Conservation (phyloP, 2,113 vertebrate species). For the Stigmatopora nigra region DNA sequence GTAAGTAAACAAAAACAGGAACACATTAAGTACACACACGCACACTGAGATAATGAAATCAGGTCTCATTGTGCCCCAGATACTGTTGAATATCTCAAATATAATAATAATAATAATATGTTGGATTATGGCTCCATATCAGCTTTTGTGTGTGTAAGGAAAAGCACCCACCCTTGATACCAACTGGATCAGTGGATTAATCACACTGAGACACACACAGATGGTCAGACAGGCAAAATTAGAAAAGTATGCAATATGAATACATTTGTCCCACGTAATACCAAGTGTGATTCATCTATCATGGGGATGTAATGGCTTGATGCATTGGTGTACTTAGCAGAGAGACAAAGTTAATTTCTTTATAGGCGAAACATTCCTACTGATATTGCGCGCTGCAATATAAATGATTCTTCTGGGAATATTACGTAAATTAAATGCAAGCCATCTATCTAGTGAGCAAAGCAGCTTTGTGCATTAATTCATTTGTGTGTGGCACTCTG, state of each 20-base stretch:
- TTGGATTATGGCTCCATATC: slow-evolving; percentile 78
- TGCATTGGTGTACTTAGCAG: slow-evolving; percentile 77
- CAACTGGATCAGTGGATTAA: slow-evolving; percentile 85
- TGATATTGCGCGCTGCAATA: slow-evolving; percentile 59
- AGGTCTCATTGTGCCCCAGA: slow-evolving; percentile 54
- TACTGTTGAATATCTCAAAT: slow-evolving; percentile 75
- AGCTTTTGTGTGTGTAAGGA: slow-evolving; percentile 73
- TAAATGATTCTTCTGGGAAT: slow-evolving; percentile 69
- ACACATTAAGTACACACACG: slow-evolving; percentile 2
- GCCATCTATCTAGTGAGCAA: slow-evolving; percentile 63
- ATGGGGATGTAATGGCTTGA: slow-evolving; percentile 76
- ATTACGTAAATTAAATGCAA: slow-evolving; percentile 73
- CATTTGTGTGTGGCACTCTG: slow-evolving; percentile 38
- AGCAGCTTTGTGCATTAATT: slow-evolving; percentile 44
- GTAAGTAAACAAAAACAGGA: background rate
- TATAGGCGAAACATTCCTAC: slow-evolving; percentile 70
- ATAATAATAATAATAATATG: slow-evolving; percentile 52
- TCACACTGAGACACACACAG: slow-evolving; percentile 84
- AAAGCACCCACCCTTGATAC: slow-evolving; percentile 79
- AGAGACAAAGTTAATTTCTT: slow-evolving; percentile 79
- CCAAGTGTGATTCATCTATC: slow-evolving; percentile 80
- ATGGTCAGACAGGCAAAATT: slow-evolving; percentile 90
- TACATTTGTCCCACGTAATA: slow-evolving; percentile 80
- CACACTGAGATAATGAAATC: slow-evolving; percentile 44
- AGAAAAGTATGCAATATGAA: slow-evolving; percentile 88